Evolutionary conservation across 2,113 vertebrate species (phyloP), one percentile per base, ranked within the genome.

Genomic region (Ceyx cyanopectus): DNA sequence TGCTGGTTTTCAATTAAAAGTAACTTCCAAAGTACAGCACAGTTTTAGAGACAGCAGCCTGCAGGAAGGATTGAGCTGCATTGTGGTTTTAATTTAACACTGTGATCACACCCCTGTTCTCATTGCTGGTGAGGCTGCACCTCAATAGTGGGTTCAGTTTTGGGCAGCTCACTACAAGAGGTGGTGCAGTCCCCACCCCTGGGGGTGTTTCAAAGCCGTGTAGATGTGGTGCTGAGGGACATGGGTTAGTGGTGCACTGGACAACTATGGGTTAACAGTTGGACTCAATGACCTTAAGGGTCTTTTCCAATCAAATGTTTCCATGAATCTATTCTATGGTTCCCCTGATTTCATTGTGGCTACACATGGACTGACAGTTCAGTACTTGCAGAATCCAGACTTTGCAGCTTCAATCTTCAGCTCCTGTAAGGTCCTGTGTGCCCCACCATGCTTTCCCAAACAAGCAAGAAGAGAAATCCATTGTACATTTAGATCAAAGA

Each of bases 101-200:
- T 32, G 40, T 4, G 60, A 84, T n/a, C 4, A 1, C 17, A 5
- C 9, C 37, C 20, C 48, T 54, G 46, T 73, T 5, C 40, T 54
- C 2, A 3, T n/a, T 48, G 10, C 20, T 46, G 26, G 15, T 5
- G 26, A 54, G 26, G 26, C 17, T 0, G 1, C 19, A 53, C 22
- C 57, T 45, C 2, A 53, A 23, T 27, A 2, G 14, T 24, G 53
- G 17, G 63, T 45, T 66, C 15, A 24, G n/a, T 19, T 37, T 34
- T 48, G 53, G 26, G 20, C 16, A 15, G 32, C 32, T 26, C 32
- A 40, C 16, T 14, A 12, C 50, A 37, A 37, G 40, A 45, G 3
- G 16, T 0, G 24, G 8, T 7, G 32, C 21, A 34, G 6, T 54
- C 24, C 8, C n/a, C 23, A 72, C 2, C 9, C 45, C n/a, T 41